Evolutionary conservation across 2,797 vertebrate genomes (phyloP).

Genomic region (Peromyscus eremicus): DNA sequence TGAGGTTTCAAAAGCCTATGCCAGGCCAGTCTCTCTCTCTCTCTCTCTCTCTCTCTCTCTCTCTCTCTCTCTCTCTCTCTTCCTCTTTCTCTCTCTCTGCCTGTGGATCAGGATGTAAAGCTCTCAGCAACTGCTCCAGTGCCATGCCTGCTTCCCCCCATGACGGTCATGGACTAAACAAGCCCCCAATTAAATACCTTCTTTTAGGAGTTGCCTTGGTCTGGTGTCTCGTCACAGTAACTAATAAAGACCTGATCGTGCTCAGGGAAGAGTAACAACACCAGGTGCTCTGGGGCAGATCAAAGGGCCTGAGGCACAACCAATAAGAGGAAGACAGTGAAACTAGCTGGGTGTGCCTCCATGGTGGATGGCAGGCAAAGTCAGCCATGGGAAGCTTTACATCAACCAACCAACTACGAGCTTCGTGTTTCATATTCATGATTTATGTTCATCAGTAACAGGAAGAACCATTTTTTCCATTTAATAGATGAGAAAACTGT

Average conservation of each 20-base stretch:
- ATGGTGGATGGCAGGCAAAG: neutral
- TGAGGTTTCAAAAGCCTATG: neutral
- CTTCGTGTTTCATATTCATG: neutral
- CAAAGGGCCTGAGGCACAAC: neutral
- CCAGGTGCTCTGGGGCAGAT: neutral
- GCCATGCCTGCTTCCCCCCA: too few species aligned
- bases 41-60: neutral
- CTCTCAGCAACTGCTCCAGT: neutral
- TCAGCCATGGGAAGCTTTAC: neutral
- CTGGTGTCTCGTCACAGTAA: neutral
- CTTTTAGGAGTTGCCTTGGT: neutral
- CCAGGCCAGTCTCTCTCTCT: too few species aligned
- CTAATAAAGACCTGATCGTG: neutral
- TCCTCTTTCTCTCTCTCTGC: neutral
- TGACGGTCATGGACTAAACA: neutral
- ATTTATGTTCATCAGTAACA: constrained; percentile 28
- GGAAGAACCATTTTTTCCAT: neutral
- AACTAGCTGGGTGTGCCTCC: neutral
- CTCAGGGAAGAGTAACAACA: neutral
- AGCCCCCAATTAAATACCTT: neutral
- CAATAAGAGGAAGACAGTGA: neutral
- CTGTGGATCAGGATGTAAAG: neutral
- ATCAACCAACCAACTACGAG: neutral
- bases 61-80: neutral
- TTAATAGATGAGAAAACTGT: neutral